Evolutionary conservation across 2,113 vertebrate species (phyloP), one percentile per base, ranked within the genome.

Genomic region (Oostethus manadensis): DNA sequence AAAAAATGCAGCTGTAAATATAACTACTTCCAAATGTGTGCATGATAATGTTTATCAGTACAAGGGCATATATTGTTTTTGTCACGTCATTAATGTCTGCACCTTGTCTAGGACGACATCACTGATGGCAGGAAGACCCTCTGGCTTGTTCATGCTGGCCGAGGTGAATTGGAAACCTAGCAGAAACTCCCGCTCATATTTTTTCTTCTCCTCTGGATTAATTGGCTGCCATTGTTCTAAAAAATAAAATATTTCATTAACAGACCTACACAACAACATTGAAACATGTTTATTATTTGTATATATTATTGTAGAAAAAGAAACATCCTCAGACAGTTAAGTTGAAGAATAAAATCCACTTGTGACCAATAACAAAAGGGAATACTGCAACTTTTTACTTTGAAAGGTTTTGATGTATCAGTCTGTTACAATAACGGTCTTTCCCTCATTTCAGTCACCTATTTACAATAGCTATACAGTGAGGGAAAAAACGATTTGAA

Each of bases 61-160:
- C 3, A 38, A 13, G n/a, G 26, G 29, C 11, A 29, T 22, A 10
- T 13, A 38, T 14, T 11, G 8, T 38, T 18, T 40, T 40, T 38
- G 18, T 1, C 14, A 51, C 38, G 21, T 23, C 2, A 42, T 1
- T 49, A 16, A 15, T 2, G 8, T 16, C 2, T 48, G 18, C 66
- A 99, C 97, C 95, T 96, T 96, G 73, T 99, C 96, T 55, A 99
- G 86, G 56, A 99, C 97, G 16, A 99, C 97, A 0, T 99, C 97
- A 0, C 90, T 97, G 80, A 99, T 99, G 61, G 94, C 94, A 14
- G 97, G 97, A 53, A 99, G 82, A 8, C 97, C 96, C 73, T 94
- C 95, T 0, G 97, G 97, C 70, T 96, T 98, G 90, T 93, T 91
- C 95, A 98, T 92, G 81, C 96, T 97, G 64, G 94, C 94, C 7